A percentile compares a stretch with the other conserved stretches of the same genome.
These are phyloP conservation scores for Polydesmus complanatus DNA, from an alignment of 2,888 invertebrate species.

Conservation along the genomic window DNA sequence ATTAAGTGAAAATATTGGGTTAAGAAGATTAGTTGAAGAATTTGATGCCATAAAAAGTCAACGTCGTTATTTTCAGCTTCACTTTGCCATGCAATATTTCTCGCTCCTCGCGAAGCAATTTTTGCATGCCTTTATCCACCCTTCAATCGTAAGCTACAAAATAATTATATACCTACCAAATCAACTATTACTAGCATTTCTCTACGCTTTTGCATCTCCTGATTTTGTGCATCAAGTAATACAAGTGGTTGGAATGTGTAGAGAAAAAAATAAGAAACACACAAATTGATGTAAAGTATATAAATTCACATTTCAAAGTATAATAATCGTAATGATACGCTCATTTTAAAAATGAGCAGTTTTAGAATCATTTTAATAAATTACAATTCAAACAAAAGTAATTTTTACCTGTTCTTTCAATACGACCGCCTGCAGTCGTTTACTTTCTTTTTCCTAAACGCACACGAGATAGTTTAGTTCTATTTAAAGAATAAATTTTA, in stretches of 20 bases:
- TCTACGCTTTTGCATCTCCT: conserved; percentile 77
- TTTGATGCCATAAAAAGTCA: conserved; percentile 6
- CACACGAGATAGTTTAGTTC: too few species aligned
- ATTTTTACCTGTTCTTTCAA: conserved; percentile 75
- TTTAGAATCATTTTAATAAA: not conserved
- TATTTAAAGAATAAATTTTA: not conserved
- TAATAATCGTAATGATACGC: too few species aligned
- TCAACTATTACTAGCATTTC: conserved; percentile 69
- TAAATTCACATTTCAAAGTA: conserved; percentile 34
- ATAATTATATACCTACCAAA: conserved; percentile 47
- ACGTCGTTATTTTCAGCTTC: not conserved
- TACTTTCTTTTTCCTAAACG: conserved; percentile 71
- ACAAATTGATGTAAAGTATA: conserved; percentile 38
- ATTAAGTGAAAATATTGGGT: too few species aligned
- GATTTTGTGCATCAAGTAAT: not conserved
- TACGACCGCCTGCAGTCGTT: conserved; percentile 73
- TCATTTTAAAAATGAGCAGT: not conserved
- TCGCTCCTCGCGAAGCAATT: not conserved
- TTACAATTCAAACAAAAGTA: conserved; percentile 1
- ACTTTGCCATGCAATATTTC: not conserved
- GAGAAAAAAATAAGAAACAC: conserved; percentile 1
- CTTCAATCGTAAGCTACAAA: not conserved
- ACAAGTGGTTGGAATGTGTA: not conserved
- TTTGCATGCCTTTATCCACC: not conserved
- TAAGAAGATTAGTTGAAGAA: not conserved